These are phyloP conservation scores for Bovichtus variegatus DNA, from an alignment of 2,797 vertebrate genomes.

Conservation along the genomic window DNA sequence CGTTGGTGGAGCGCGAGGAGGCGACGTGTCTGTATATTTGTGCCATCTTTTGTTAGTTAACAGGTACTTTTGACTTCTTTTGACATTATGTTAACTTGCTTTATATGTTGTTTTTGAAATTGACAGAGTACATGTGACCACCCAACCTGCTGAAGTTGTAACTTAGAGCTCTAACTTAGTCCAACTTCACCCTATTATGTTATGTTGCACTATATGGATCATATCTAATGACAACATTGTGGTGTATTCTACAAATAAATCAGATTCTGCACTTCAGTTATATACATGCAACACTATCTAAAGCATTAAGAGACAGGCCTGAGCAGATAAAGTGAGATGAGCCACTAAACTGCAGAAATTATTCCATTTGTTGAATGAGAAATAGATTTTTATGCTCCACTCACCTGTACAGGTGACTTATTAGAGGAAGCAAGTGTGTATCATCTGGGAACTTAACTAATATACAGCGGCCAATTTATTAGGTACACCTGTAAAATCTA, in stretches of 20 bases:
- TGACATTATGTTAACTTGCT: background rate
- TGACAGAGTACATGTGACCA: background rate
- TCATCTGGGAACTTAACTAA: background rate
- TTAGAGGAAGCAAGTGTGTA: background rate
- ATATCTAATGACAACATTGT: background rate
- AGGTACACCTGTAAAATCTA: background rate
- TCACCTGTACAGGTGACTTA: background rate
- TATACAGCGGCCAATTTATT: background rate
- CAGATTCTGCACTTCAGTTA: background rate
- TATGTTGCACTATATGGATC: background rate
- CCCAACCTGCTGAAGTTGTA: conserved; percentile 11
- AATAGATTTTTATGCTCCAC: background rate
- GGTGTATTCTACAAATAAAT: background rate
- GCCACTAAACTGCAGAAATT: background rate
- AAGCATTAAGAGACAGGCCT: background rate
- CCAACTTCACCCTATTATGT: background rate
- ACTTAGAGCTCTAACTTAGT: background rate
- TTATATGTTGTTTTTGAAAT: background rate
- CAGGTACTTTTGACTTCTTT: background rate
- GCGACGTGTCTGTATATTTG: conserved; percentile 23
- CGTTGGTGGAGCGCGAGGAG: no score
- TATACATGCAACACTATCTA: background rate
- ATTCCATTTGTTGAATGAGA: background rate
- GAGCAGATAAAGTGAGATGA: background rate
- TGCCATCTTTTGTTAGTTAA: background rate